Conservation (phyloP, 92 coral and sea anemone genomes). For the Palythoa grandis region DNA sequence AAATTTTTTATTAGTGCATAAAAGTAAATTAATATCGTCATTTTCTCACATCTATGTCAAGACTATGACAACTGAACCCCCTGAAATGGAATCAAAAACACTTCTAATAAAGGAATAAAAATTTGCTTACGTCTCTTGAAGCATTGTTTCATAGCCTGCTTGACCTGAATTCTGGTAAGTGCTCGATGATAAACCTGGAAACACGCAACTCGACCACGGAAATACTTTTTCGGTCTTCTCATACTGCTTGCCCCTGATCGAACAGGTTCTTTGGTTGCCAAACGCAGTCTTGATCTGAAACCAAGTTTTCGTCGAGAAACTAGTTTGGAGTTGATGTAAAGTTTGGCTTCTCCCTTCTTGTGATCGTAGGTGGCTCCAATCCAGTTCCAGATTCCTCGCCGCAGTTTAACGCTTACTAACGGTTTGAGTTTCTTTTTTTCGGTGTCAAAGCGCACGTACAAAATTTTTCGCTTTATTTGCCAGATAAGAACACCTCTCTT, state of each 20-base stretch:
- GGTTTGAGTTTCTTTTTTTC: constrained; percentile 56
- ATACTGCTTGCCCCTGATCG: constrained; percentile 72
- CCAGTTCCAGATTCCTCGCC: constrained; percentile 73
- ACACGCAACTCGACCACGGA: constrained; percentile 88
- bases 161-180: constrained; percentile 61
- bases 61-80: no score
- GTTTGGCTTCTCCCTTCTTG: constrained; percentile 64
- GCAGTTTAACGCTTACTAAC: constrained; percentile 53
- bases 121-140: constrained; percentile 73
- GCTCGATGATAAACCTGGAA: constrained; percentile 77
- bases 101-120: background rate
- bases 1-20: no score
- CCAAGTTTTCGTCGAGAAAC: constrained; percentile 72
- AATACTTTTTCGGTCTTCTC: constrained; percentile 64
- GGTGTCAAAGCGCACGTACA: constrained; percentile 74
- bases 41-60: no score
- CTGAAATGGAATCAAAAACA: background rate
- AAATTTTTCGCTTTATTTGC: constrained; percentile 72
- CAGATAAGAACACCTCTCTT: constrained; percentile 80
- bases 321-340: constrained; percentile 64
- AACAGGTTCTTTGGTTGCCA: constrained; percentile 77
- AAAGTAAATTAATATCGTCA: no score
- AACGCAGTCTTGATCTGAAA: constrained; percentile 34
- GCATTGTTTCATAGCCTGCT: constrained; percentile 74
- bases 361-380: constrained; percentile 77